A percentile compares a stretch with the other conserved stretches of the same genome.
Evolutionary conservation across 2,888 invertebrate genomes (phyloP).

Genomic region (Phytoseiulus persimilis): DNA sequence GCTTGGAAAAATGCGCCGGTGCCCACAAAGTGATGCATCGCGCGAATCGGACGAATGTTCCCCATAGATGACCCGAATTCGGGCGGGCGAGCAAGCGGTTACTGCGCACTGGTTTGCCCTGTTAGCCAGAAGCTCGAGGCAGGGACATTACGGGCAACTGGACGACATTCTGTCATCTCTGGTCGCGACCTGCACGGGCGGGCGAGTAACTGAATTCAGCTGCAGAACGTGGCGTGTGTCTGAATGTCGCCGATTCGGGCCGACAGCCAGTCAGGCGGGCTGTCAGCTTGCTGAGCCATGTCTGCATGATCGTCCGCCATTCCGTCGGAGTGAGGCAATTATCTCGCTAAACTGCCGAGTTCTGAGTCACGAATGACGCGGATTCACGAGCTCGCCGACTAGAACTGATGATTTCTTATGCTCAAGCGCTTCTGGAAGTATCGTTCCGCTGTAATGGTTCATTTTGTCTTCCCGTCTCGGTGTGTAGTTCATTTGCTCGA

Average conservation of each 20-base stretch:
- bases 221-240: background rate
- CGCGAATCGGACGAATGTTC: background rate
- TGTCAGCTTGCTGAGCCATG: background rate
- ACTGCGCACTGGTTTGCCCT: background rate
- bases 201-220: background rate
- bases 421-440: background rate
- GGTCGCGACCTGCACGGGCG: background rate
- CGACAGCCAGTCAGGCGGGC: background rate
- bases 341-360: background rate
- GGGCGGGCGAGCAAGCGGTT: background rate
- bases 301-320: background rate
- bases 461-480: background rate
- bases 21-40: too few relatives aligned
- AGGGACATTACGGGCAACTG: background rate
- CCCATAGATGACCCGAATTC: background rate
- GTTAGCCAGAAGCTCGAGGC: background rate
- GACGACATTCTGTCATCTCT: background rate
- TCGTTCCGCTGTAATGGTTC: too few relatives aligned
- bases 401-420: background rate
- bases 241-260: background rate
- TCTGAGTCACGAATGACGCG: background rate
- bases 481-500: background rate
- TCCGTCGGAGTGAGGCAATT: background rate
- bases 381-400: background rate
- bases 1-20: too few relatives aligned